A percentile compares a stretch with the other conserved stretches of the same genome.
phyloP scores from a whole-genome alignment of 64 coral and sea anemone species.

The Montipora foliosa region DNA sequence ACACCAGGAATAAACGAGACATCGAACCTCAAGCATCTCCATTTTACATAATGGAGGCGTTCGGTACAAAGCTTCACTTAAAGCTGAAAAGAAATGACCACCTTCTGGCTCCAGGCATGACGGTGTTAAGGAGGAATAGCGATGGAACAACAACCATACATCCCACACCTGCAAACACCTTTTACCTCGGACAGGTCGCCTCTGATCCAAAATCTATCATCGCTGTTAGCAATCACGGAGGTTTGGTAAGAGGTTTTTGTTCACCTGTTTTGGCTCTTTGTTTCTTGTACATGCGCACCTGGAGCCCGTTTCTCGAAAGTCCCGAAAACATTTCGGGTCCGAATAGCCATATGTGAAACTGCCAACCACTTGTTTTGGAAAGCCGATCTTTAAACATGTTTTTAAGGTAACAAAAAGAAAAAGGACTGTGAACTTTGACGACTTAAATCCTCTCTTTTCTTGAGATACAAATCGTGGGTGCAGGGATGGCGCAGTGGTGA shows the following conservation, averaged over 20 bases:
- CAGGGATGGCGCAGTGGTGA: too few species aligned
- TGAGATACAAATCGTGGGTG: too few species aligned
- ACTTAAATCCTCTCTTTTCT: too few species aligned
- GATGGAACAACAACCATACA: conserved; percentile 14
- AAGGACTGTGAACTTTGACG: too few species aligned
- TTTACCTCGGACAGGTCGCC: conserved; percentile 54
- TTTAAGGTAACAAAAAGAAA: too few species aligned
- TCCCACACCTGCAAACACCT: conserved; percentile 11
- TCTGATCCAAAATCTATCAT: conserved; percentile 52
- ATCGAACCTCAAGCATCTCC: not conserved
- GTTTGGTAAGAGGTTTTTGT: conserved; percentile 47
- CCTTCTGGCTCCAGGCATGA: conserved; percentile 2
- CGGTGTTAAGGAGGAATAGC: not conserved
- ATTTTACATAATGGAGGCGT: conserved; percentile 43
- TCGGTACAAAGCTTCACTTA: conserved; percentile 46
- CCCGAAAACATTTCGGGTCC: too few species aligned
- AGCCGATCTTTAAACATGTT: too few species aligned
- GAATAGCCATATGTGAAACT: too few species aligned
- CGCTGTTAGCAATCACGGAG: conserved; percentile 36
- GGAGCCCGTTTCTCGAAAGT: too few species aligned
- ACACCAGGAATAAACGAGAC: not conserved
- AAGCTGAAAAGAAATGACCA: conserved; percentile 50
- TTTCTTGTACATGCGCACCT: too few species aligned
- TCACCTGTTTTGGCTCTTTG: too few species aligned
- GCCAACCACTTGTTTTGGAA: too few species aligned